phyloP scores from a whole-genome alignment of 2,797 vertebrate genomes.

The Apodemus agrarius region DNA sequence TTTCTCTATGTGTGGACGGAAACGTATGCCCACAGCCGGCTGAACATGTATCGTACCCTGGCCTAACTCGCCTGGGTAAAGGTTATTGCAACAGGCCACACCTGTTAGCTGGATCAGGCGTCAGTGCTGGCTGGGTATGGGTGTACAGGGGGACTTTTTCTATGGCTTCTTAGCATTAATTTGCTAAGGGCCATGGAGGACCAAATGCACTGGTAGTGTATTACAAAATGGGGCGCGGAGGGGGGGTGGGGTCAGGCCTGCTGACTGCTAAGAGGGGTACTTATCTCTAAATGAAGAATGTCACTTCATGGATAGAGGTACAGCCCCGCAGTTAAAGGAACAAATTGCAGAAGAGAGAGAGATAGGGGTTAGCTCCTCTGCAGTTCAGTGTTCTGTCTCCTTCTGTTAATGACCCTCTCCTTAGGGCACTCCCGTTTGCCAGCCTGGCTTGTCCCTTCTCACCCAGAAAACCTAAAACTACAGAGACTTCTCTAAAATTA shows the following conservation, averaged over 20 bases:
- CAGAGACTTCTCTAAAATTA: not conserved
- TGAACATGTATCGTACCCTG: not conserved
- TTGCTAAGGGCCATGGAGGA: not conserved
- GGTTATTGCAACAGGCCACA: not conserved
- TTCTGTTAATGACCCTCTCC: not conserved
- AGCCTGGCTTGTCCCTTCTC: not conserved
- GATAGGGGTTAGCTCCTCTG: too few species aligned
- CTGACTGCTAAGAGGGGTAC: too few species aligned
- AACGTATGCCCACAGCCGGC: not conserved
- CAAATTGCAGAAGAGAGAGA: not conserved
- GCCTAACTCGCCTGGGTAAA: too few species aligned
- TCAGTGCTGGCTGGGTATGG: not conserved
- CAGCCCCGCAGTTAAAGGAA: not conserved
- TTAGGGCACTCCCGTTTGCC: not conserved
- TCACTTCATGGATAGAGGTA: not conserved
- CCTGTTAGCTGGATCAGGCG: not conserved
- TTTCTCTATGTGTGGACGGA: not conserved
- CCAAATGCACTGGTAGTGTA: not conserved
- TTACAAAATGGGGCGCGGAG: not conserved
- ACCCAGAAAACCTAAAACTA: not conserved
- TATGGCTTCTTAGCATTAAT: not conserved
- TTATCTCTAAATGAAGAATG: not conserved
- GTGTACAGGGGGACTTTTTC: too few species aligned
- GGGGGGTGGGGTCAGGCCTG: not conserved
- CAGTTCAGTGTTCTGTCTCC: not conserved